Evolutionary conservation across 1,140 invertebrate species (phyloP).

Genomic region (Stegodyphus dumicola): DNA sequence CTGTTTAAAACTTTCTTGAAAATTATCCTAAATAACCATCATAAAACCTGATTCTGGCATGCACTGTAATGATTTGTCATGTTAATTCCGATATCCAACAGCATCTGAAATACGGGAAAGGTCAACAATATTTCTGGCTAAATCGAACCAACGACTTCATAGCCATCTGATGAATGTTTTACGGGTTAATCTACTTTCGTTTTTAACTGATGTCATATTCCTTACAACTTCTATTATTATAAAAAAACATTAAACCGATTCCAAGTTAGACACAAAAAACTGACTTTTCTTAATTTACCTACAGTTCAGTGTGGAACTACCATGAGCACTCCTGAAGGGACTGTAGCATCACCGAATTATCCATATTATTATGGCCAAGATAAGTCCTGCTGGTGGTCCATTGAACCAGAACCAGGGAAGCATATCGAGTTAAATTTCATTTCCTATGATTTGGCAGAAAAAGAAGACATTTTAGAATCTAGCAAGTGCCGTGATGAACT

Average conservation of each 20-base stretch:
- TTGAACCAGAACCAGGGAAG: slow-evolving; percentile 61
- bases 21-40: too few species aligned
- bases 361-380: slow-evolving; percentile 65
- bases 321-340: slow-evolving; percentile 51
- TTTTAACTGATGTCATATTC: too few species aligned
- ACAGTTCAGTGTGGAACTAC: slow-evolving; percentile 49
- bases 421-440: slow-evolving; percentile 64
- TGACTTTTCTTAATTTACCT: not conserved
- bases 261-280: not conserved
- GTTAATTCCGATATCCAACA: too few species aligned
- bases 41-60: too few species aligned
- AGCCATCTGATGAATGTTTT: too few species aligned
- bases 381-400: slow-evolving; percentile 63
- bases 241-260: not conserved
- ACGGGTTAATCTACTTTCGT: too few species aligned
- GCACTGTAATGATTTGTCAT: too few species aligned
- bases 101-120: too few species aligned
- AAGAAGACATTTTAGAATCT: slow-evolving; percentile 27
- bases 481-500: slow-evolving; percentile 62
- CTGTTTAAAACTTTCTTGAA: too few species aligned
- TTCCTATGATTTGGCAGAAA: slow-evolving; percentile 63
- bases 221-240: too few species aligned
- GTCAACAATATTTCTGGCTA: too few species aligned
- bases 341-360: slow-evolving; percentile 63
- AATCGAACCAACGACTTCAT: too few species aligned